Base-by-base conservation (phyloP, 2,797 vertebrate genomes). In the Chrysocyon brachyurus region DNA sequence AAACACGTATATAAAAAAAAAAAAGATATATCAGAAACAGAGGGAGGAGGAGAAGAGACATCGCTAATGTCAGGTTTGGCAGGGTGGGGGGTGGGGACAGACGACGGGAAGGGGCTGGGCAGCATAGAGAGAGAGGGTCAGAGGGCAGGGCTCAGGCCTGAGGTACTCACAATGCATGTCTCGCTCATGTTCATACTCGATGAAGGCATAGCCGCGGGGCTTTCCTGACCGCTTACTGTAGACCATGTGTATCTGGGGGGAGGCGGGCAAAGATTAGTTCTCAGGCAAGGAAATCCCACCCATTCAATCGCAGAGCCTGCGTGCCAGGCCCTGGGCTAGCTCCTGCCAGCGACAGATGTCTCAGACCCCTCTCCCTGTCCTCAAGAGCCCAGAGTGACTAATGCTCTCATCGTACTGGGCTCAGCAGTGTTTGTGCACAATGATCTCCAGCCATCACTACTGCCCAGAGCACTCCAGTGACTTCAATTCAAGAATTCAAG, bases 141-240 rank as follows among this genome's bases (percentile, higher is more conserved):
- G 78, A 54, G 72, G 93, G 59, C 59, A 68, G 24, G 82, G 64
- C 33, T 12, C 56, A 68, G 68, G 75, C 14, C 17, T 22, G 87
- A 49, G 91, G 90, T 99, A 99, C 99, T 99, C 99, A 99, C 99
- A 99, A 98, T 99, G 99, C 99, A 99, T 99, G 97, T 99, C 99
- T 52, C 99, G 99, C 96, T 99, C 99, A 28, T 99, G 99, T 94
- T 99, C 99, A 1, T 99, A 99, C 98, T 99, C 99, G 19, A 99
- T 99, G 99, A 99, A 99, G 21, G 99, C 99, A 61, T 99, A 99
- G 96, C 99, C 99, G 0, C 99, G 99, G 22, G 99, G 99, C 97
- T 99, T 99, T 72, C 99, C 99, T 0, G 99, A 99, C 96, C 98
- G 98, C 99, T 99, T 99, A 98, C 99, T 99, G 98, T 99, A 99